Conservation (phyloP, 2,888 invertebrate genomes). For the Argynnis bischoffii region DNA sequence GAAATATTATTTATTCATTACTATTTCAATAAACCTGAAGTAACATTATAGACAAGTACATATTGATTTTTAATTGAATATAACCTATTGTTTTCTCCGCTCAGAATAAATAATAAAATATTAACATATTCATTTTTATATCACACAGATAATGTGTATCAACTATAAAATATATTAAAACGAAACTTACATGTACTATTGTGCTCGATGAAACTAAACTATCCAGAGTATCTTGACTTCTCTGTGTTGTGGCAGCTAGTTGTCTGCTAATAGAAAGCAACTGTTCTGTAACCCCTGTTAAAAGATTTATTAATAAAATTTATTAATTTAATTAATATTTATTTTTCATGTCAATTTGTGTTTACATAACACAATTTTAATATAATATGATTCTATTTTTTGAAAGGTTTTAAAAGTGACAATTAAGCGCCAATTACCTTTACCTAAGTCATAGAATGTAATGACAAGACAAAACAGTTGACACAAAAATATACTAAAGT, state of each 20-base stretch:
- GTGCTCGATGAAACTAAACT: conserved; percentile 87
- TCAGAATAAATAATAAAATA: background rate
- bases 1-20: conserved; percentile 44
- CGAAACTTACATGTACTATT: conserved; percentile 78
- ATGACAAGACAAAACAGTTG: no score
- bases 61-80: background rate
- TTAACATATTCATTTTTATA: background rate
- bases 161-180: background rate
- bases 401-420: no score
- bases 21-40: background rate
- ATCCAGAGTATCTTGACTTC: conserved; percentile 93
- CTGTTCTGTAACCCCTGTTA: conserved; percentile 90
- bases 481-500: no score
- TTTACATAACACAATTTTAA: no score
- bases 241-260: conserved; percentile 92
- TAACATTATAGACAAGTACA: conserved; percentile 53
- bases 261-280: conserved; percentile 92
- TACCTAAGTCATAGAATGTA: no score
- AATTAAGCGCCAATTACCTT: no score
- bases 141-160: background rate
- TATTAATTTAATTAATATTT: no score
- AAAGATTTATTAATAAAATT: conserved; percentile 35
- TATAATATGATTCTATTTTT: no score
- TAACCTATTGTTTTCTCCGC: no score
- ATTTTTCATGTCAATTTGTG: no score